Evolutionary conservation across 2,797 vertebrate genomes (phyloP), one percentile per base, ranked within the genome.

Genomic region (Pipistrellus pygmaeus): DNA sequence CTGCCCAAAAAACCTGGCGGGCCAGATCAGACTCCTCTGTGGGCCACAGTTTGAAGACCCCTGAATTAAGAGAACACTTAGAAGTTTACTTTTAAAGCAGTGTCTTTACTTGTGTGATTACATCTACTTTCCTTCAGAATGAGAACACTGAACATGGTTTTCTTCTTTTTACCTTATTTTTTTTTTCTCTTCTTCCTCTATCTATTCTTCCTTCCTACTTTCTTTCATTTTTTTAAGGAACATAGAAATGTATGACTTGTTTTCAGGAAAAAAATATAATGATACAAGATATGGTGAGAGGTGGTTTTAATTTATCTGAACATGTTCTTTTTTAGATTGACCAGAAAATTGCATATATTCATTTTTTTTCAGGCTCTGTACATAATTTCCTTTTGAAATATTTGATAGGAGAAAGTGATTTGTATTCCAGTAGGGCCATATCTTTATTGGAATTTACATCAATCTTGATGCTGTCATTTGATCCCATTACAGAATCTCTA

Each of bases 301-400:
- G 71, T 5, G 12, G 15, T 88, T 93, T 81, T 80, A 2, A 84
- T 93, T 93, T 68, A 80, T 57, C 66, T 89, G 90, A 90, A 62
- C 18, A 27, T 89, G 93, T 85, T 77, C 46, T 82, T 81, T 71
- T 80, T 69, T 86, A 95, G 57, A 93, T 86, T 90, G 41, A 92
- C 83, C 78, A 88, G 41, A 88, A 88, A 92, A 88, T 71, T 81
- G 8, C 5, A 35, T 57, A 44, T 87, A 71, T 96, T 92, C 53
- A 8, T 18, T 66, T 66, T 94, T 62, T 94, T 62, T 77, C 6
- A 14, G 60, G 60, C 35, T 85, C 95, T 91, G 51, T 5, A 76
- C 21, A 71, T 88, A 94, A 90, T 86, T 86, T 94, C 96, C 85
- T 90, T 73, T 35, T 94, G 13, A 87, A 90, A 96, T 91, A 95